Percentiles rank a stretch among this genome's conserved stretches.
Conservation (phyloP, 2,888 invertebrate genomes). For the Nycteola revayana region DNA sequence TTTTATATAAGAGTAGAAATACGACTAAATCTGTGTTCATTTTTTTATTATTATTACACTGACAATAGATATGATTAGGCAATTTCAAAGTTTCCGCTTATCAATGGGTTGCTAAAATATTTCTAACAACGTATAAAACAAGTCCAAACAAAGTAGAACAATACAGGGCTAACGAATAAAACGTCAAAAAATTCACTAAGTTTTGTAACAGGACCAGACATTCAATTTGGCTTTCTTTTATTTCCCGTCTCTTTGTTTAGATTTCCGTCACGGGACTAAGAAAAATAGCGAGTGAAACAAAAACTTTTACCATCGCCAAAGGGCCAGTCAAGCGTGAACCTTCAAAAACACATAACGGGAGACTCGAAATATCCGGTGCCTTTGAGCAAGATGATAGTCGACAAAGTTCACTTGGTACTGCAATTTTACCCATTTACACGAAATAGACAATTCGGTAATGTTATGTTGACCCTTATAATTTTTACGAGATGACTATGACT, state of each 20-base stretch:
- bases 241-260: constrained; percentile 57
- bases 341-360: constrained; percentile 46
- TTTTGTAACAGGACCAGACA: constrained; percentile 45
- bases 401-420: constrained; percentile 24
- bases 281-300: constrained; percentile 49
- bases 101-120: no score
- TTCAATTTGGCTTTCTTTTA: constrained; percentile 59
- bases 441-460: no score
- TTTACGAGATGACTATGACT: no score
- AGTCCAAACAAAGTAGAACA: constrained; percentile 17
- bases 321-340: constrained; percentile 52
- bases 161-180: constrained; percentile 30
- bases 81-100: constrained; percentile 1
- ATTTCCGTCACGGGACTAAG: constrained; percentile 54
- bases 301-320: constrained; percentile 50
- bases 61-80: no score
- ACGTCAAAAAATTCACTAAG: constrained; percentile 42
- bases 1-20: no score
- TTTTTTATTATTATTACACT: no score
- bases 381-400: constrained; percentile 26
- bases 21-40: no score
- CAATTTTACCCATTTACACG: constrained; percentile 16
- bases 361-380: constrained; percentile 41
- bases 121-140: constrained; percentile 1
- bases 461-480: no score